Evolutionary conservation across 2,797 vertebrate species (phyloP).

Genomic region (Acanthurus lineatus): DNA sequence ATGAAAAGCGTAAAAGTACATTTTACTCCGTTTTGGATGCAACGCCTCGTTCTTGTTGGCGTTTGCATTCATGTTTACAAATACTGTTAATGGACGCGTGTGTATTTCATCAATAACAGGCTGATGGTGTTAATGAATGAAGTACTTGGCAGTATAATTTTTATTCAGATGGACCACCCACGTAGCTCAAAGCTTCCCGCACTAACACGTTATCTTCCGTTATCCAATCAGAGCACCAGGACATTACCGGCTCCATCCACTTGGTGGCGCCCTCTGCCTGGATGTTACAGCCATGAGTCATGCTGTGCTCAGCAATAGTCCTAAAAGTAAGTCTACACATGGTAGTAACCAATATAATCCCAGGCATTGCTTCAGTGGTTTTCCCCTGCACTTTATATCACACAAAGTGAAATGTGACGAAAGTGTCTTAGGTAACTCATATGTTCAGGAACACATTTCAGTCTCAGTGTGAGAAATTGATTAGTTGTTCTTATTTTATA

Average conservation of each 20-base stretch:
- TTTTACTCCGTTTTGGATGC: not conserved
- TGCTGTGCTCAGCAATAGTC: not conserved
- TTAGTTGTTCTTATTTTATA: not conserved
- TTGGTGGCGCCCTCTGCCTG: conserved; percentile 20
- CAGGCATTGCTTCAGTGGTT: not conserved
- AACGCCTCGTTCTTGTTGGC: not conserved
- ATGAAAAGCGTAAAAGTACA: not conserved
- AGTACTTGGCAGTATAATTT: not conserved
- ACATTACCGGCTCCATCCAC: not conserved
- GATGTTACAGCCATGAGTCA: not conserved
- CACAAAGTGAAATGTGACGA: no score
- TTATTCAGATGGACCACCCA: conserved; percentile 78
- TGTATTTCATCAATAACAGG: not conserved
- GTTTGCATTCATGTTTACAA: not conserved
- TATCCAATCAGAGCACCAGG: conserved; percentile 65
- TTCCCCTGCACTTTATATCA: not conserved
- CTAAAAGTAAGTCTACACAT: no score
- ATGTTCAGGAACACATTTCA: no score
- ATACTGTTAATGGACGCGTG: not conserved
- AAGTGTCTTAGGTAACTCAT: no score
- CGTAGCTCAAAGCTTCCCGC: conserved; percentile 83
- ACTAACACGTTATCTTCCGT: conserved; percentile 49
- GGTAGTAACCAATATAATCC: not conserved
- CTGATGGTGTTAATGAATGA: conserved; percentile 57
- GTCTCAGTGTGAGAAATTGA: no score